Percentiles rank a stretch among this genome's conserved stretches.
These are phyloP conservation scores for Brachionus sp. DNA, from an alignment of 1,140 invertebrate genomes.

Conservation along the genomic window DNA sequence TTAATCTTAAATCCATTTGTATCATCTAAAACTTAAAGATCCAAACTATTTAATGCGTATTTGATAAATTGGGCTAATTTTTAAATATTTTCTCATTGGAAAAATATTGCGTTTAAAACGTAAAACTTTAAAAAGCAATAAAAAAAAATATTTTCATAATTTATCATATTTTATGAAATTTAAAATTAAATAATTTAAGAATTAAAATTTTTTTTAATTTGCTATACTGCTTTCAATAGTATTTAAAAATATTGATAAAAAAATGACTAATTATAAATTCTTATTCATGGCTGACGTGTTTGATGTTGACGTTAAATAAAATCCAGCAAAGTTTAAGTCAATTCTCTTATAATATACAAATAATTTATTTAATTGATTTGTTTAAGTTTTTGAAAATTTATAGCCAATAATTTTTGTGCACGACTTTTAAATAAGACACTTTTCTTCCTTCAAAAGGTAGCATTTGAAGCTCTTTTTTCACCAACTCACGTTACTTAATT, in stretches of 20 bases:
- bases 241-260: neutral
- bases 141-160: neutral
- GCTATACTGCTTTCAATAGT: neutral
- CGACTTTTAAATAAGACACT: too few relatives aligned
- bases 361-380: too few relatives aligned
- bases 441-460: too few relatives aligned
- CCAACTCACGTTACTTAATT: too few relatives aligned
- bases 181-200: neutral
- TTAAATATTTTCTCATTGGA: neutral
- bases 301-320: neutral
- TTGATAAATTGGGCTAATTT: neutral
- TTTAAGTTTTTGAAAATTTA: too few relatives aligned
- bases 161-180: slow-evolving; percentile 1
- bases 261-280: neutral
- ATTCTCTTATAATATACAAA: too few relatives aligned
- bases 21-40: neutral
- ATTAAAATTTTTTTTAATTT: neutral
- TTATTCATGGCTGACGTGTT: neutral
- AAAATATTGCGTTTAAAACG: neutral
- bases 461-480: too few relatives aligned
- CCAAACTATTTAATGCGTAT: neutral
- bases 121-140: neutral
- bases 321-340: too few relatives aligned
- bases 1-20: neutral
- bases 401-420: too few relatives aligned